These are phyloP conservation scores for Muntiacus muntjak DNA, from an alignment of 2,113 vertebrate genomes.

Conservation along the genomic window DNA sequence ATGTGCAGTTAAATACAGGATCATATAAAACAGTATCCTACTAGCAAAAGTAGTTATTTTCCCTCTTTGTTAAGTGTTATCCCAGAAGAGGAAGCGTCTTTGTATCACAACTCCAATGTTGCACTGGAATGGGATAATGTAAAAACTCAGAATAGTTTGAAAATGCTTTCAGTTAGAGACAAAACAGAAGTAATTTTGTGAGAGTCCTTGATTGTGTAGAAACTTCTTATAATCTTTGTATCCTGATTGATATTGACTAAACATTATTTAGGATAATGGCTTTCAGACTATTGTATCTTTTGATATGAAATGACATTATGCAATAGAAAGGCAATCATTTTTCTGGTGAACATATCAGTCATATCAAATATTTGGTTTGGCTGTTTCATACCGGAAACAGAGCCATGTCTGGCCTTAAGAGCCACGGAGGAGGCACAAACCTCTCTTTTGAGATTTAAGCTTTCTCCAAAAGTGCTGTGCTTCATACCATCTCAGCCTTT, in stretches of 20 bases:
- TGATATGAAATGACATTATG: background rate
- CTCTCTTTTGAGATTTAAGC: background rate
- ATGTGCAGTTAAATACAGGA: background rate
- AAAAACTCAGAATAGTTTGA: background rate
- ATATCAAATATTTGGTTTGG: background rate
- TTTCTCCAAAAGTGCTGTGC: background rate
- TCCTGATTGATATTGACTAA: background rate
- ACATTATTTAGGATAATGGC: background rate
- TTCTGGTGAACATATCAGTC: background rate
- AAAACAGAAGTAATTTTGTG: background rate
- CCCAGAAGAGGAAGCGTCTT: background rate
- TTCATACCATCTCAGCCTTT: background rate
- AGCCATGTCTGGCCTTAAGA: background rate
- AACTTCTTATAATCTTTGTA: background rate
- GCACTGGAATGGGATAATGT: background rate
- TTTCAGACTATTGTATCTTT: background rate
- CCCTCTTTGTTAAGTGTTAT: background rate
- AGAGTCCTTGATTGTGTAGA: background rate
- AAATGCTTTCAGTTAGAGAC: background rate
- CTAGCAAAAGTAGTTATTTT: background rate
- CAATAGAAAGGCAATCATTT: background rate
- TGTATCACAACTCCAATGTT: background rate
- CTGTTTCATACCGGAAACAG: background rate
- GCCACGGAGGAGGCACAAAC: background rate
- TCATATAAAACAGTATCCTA: background rate